Base-by-base conservation (phyloP, 2,888 invertebrate genomes). In the Drosophila merina region DNA sequence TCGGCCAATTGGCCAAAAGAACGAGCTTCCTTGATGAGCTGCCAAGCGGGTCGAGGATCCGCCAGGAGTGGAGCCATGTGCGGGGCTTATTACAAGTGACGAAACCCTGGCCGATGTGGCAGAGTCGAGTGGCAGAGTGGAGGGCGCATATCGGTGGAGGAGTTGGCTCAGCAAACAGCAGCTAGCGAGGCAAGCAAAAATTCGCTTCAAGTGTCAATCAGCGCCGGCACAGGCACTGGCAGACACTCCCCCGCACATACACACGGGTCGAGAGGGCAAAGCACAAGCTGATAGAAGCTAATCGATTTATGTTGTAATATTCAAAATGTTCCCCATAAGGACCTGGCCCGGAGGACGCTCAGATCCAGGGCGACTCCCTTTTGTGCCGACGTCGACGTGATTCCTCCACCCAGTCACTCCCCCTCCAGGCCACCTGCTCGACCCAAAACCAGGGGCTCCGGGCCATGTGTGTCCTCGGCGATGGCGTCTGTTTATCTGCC, bases 221-320 rank as follows among this genome's bases (percentile, higher is more conserved):
- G 85, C 69, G 81, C 51, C 75, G 72, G 74, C 72, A 71, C 79
- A 77, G 76, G 20, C 20, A 20, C 20, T 1, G 20, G 72, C 74
- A 62, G 57, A 57, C 59, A 57, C 54, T 68, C 56, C 59, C 36
- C 38, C 47, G 45, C 55, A 60, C 57, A 72, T 64, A 45, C 48
- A 33, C 33, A 56, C 12, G 44, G 44, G 25, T 10, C 10, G 44
- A 44, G 25, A 44, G 42, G 14, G 45, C 47, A 36, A 45, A 31
- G 57, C 56, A 50, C 69, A 79, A 79, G 74, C 80, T 74, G 79
- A 82, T 82, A 83, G 80, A 86, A 79, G 88, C 85, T 85, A 85
- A 85, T 85, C 85, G 85, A 85, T 85, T 85, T 85, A 85, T 81
- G 87, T 79, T 88, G 86, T 85, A 85, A 88, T 88, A 85, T 86